Conservation (phyloP, 2,797 vertebrate species). For the Manis pentadactyla region DNA sequence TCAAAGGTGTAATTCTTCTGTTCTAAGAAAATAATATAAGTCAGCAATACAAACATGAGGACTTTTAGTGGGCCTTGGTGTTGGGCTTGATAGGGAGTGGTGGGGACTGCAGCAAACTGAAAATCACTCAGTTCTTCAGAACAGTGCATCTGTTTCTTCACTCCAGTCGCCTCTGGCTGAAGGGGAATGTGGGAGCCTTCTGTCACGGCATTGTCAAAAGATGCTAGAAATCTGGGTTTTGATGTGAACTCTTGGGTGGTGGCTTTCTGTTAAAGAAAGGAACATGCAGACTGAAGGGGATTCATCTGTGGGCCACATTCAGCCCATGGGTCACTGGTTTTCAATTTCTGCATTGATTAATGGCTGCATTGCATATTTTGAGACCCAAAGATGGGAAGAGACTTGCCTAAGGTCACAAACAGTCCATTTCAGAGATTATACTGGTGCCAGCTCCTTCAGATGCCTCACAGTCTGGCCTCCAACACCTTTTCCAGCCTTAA, state of each 20-base stretch:
- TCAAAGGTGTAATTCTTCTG: background rate
- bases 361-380: background rate
- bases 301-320: too few species aligned
- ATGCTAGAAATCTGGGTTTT: background rate
- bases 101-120: background rate
- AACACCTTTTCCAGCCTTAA: background rate
- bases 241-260: too few species aligned
- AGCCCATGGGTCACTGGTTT: background rate
- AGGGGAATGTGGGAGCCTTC: background rate
- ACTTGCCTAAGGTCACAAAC: background rate
- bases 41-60: background rate
- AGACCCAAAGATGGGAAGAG: background rate
- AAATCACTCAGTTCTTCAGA: background rate
- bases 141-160: rapidly evolving
- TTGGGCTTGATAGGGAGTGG: background rate
- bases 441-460: background rate
- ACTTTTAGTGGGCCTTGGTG: background rate
- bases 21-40: background rate
- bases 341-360: background rate
- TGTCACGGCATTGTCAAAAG: background rate
- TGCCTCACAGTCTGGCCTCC: rapidly evolving
- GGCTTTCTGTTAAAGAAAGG: background rate
- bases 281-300: background rate
- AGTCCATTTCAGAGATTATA: background rate
- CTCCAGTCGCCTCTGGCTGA: background rate